These are phyloP conservation scores for Solen grandis DNA, from an alignment of 1,140 invertebrate genomes.

Conservation along the genomic window DNA sequence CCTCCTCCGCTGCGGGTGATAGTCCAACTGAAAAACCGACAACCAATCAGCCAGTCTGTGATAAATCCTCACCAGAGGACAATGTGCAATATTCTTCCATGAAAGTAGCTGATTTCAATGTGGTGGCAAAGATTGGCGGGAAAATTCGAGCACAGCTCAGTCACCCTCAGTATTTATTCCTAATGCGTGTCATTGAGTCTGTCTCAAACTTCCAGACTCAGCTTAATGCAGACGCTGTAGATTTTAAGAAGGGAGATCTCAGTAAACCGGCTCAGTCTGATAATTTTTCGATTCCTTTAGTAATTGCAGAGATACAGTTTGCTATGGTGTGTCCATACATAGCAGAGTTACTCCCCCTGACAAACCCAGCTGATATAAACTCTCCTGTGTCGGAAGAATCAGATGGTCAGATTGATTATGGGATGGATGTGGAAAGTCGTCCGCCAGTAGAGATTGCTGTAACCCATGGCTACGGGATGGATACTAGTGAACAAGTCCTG, in stretches of 20 bases:
- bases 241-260: slow-evolving; percentile 80
- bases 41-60: slow-evolving; percentile 27
- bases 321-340: slow-evolving; percentile 89
- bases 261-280: slow-evolving; percentile 12
- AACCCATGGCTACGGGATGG: neutral
- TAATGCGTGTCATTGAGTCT: slow-evolving; percentile 91
- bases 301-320: slow-evolving; percentile 92
- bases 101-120: slow-evolving; percentile 62
- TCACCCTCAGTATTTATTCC: slow-evolving; percentile 95
- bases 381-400: slow-evolving; percentile 17
- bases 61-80: slow-evolving; percentile 5
- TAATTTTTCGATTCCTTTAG: slow-evolving; percentile 84
- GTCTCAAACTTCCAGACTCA: slow-evolving; percentile 84
- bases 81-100: slow-evolving; percentile 58
- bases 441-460: too few relatives aligned
- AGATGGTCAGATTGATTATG: slow-evolving; percentile 11
- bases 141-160: slow-evolving; percentile 83
- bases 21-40: neutral
- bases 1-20: neutral
- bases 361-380: slow-evolving; percentile 20
- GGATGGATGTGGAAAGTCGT: neutral
- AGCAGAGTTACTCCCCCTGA: slow-evolving; percentile 62
- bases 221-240: slow-evolving; percentile 89
- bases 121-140: slow-evolving; percentile 70
- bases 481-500: slow-evolving; percentile 4